Percentiles rank a stretch among this genome's conserved stretches.
phyloP scores from a whole-genome alignment of 2,888 invertebrate genomes.

The Melinopterus prodromus region DNA sequence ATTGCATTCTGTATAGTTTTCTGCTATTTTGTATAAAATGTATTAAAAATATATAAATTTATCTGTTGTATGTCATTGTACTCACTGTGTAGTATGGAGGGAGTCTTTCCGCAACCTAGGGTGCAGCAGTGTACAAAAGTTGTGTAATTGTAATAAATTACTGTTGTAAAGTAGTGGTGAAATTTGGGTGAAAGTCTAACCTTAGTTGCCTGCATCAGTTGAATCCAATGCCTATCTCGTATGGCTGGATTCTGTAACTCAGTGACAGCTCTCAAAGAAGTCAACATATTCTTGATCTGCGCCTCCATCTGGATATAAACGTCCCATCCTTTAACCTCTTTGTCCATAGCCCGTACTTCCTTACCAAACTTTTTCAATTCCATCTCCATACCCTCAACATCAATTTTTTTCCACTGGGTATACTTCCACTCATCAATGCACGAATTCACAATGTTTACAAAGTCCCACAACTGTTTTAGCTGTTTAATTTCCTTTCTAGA shows the following conservation, averaged over 20 bases:
- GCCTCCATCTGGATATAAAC: constrained; percentile 82
- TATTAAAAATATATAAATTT: constrained; percentile 5
- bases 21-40: constrained; percentile 24
- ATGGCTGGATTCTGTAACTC: constrained; percentile 96
- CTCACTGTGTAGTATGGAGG: constrained; percentile 45
- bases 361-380: constrained; percentile 93
- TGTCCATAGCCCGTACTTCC: constrained; percentile 81
- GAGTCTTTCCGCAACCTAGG: constrained; percentile 48
- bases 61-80: constrained; percentile 27
- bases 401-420: constrained; percentile 92
- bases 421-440: constrained; percentile 93
- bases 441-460: constrained; percentile 79
- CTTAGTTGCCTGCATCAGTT: constrained; percentile 92
- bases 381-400: constrained; percentile 93
- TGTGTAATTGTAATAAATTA: constrained; percentile 13
- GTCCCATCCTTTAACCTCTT: constrained; percentile 81
- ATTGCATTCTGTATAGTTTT: constrained; percentile 6
- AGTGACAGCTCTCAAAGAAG: constrained; percentile 89
- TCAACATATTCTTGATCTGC: constrained; percentile 90
- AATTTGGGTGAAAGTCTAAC: constrained; percentile 58
- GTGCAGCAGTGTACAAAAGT: constrained; percentile 36
- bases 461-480: constrained; percentile 90
- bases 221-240: constrained; percentile 92
- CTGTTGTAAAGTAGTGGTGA: not conserved
- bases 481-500: constrained; percentile 81